Conservation (phyloP, 1,140 invertebrate species). For the Matsumurasca onukii region DNA sequence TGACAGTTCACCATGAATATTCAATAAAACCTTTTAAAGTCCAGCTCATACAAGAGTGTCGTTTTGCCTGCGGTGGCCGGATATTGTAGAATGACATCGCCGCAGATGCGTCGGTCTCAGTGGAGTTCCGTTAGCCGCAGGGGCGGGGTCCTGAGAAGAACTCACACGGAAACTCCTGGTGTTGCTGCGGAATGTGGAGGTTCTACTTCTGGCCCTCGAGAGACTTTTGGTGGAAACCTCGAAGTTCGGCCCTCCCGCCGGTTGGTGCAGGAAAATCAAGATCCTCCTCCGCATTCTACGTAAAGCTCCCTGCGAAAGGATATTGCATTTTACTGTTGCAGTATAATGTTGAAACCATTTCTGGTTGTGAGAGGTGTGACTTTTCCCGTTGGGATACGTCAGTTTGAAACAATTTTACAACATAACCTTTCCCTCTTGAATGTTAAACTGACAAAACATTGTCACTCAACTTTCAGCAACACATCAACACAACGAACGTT, state of each 20-base stretch:
- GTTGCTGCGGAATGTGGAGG: background rate
- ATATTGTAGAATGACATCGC: background rate
- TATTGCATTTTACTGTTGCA: background rate
- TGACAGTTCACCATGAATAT: no score
- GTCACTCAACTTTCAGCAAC: background rate
- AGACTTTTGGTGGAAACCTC: background rate
- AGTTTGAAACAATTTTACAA: background rate
- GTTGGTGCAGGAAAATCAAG: background rate
- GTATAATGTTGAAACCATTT: background rate
- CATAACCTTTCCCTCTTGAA: background rate
- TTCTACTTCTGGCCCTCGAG: background rate
- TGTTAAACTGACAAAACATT: background rate
- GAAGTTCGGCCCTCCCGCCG: no score
- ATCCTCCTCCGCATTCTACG: background rate
- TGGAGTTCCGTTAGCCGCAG: background rate
- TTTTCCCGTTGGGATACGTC: background rate
- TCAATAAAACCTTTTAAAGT: no score
- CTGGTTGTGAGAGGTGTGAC: background rate
- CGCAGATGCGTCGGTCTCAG: background rate
- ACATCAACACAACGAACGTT: background rate
- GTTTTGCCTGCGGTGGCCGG: background rate
- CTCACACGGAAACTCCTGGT: background rate
- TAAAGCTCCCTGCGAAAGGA: background rate
- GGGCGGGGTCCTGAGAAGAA: background rate
- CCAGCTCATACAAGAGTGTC: background rate